phyloP scores from a whole-genome alignment of 2,888 invertebrate genomes.

The Leptogaster cylindrica region DNA sequence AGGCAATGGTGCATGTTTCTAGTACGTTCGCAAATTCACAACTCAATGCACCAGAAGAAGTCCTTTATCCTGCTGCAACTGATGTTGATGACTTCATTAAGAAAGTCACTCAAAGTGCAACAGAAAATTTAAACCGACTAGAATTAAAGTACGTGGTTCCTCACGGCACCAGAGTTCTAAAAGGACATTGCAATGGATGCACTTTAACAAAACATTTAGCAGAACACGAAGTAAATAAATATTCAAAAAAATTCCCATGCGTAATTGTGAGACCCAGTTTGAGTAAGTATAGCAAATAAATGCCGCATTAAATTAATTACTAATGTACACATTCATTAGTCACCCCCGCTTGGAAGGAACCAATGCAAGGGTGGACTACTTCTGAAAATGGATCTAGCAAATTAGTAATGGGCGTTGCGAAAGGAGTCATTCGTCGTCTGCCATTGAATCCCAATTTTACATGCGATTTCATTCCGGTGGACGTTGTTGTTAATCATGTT shows the following conservation, averaged over 20 bases:
- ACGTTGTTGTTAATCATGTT: slow-evolving; percentile 86
- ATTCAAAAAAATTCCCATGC: slow-evolving; percentile 74
- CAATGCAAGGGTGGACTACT: slow-evolving; percentile 90
- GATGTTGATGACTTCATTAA: slow-evolving; percentile 75
- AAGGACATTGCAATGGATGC: slow-evolving; percentile 90
- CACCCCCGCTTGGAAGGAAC: slow-evolving; percentile 82
- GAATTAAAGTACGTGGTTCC: slow-evolving; percentile 75
- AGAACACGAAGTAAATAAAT: slow-evolving; percentile 83
- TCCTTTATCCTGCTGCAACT: slow-evolving; percentile 78
- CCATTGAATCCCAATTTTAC: slow-evolving; percentile 78
- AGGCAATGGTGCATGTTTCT: slow-evolving; percentile 88
- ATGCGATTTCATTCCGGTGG: slow-evolving; percentile 94
- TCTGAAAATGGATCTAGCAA: slow-evolving; percentile 96
- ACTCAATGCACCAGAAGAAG: slow-evolving; percentile 75
- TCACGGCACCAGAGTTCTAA: slow-evolving; percentile 68
- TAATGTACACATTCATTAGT: no score
- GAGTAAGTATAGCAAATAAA: slow-evolving; percentile 68
- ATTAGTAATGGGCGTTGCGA: slow-evolving; percentile 86
- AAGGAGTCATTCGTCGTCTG: slow-evolving; percentile 86
- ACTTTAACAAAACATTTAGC: slow-evolving; percentile 96
- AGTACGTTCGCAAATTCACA: slow-evolving; percentile 94
- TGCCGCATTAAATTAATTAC: slow-evolving; percentile 43
- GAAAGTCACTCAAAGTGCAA: slow-evolving; percentile 68
- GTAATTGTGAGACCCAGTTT: slow-evolving; percentile 94
- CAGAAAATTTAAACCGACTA: slow-evolving; percentile 68